Evolutionary conservation across 2,888 invertebrate genomes (phyloP).

Genomic region (Orthosia incerta): DNA sequence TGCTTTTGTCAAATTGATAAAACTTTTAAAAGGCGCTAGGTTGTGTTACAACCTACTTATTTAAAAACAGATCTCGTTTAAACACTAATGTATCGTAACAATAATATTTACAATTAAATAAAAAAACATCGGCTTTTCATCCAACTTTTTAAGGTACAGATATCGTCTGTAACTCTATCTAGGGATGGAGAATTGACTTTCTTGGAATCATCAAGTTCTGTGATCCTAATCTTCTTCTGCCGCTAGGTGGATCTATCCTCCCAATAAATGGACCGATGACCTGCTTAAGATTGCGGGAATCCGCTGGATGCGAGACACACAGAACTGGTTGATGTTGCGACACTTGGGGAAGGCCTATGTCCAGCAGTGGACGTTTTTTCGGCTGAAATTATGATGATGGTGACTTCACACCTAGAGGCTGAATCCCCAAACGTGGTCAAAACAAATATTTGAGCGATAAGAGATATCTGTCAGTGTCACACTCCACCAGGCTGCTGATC

Average conservation of each 20-base stretch:
- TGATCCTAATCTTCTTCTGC: too few species aligned
- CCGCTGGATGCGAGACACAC: too few species aligned
- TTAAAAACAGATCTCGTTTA: slow-evolving; percentile 85
- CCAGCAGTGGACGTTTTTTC: too few species aligned
- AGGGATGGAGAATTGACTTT: slow-evolving; percentile 53
- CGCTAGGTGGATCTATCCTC: too few species aligned
- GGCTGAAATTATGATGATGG: too few species aligned
- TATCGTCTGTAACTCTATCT: slow-evolving; percentile 43
- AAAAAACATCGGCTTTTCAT: slow-evolving; percentile 69
- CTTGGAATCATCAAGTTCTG: slow-evolving; percentile 10
- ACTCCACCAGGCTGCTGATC: neutral
- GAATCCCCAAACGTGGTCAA: neutral
- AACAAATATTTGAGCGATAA: neutral
- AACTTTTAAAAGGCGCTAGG: slow-evolving; percentile 69
- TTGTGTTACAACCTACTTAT: slow-evolving; percentile 76
- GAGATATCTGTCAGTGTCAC: neutral
- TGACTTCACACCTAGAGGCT: neutral
- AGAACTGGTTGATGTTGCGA: too few species aligned
- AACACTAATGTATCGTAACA: slow-evolving; percentile 81
- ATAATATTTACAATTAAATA: slow-evolving; percentile 84
- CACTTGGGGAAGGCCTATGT: too few species aligned
- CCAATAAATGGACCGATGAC: too few species aligned
- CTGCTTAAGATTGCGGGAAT: too few species aligned
- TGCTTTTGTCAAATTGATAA: slow-evolving; percentile 79
- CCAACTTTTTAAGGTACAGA: slow-evolving; percentile 54